These are phyloP conservation scores for Cosmorhoe ocellata DNA, from an alignment of 2,888 invertebrate species.

Conservation along the genomic window DNA sequence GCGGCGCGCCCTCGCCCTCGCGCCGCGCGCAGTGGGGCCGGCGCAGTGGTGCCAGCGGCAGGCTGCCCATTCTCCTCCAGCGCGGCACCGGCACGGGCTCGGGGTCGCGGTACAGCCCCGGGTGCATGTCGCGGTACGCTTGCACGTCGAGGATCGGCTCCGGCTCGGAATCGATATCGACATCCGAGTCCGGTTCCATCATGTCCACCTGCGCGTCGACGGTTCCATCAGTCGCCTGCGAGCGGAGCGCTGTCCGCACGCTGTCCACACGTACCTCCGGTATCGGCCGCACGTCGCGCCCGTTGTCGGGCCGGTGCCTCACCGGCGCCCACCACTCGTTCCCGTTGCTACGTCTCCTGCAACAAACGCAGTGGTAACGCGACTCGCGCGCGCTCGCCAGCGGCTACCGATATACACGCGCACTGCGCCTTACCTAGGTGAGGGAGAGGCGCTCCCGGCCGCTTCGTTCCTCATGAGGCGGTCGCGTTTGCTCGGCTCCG, in stretches of 20 bases:
- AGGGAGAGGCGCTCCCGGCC: slow-evolving; percentile 41
- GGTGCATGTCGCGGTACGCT: slow-evolving; percentile 11
- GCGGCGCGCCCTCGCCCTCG: too few species aligned
- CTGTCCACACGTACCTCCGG: slow-evolving; percentile 57
- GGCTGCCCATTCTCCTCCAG: not conserved
- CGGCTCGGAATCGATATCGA: slow-evolving; percentile 13
- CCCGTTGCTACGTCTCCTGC: slow-evolving; percentile 65
- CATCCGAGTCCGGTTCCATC: slow-evolving; percentile 46
- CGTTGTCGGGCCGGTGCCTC: slow-evolving; percentile 62
- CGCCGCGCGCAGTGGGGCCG: too few species aligned
- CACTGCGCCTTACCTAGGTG: slow-evolving; percentile 34
- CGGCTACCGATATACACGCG: too few species aligned
- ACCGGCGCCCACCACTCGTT: slow-evolving; percentile 70
- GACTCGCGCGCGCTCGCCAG: too few species aligned
- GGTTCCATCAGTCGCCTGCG: too few species aligned
- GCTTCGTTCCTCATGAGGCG: slow-evolving; percentile 53
- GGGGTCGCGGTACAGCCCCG: slow-evolving; percentile 4
- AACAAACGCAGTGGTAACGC: too few species aligned
- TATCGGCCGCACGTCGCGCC: slow-evolving; percentile 53
- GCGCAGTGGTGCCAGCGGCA: not conserved
- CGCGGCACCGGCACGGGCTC: not conserved
- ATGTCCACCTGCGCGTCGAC: slow-evolving; percentile 50
- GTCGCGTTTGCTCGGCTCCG: slow-evolving; percentile 63
- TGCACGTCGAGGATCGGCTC: slow-evolving; percentile 6
- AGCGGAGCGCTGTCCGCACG: too few species aligned